phyloP scores from a whole-genome alignment of 2,113 vertebrate genomes.

The Psephotus haematonotus region DNA sequence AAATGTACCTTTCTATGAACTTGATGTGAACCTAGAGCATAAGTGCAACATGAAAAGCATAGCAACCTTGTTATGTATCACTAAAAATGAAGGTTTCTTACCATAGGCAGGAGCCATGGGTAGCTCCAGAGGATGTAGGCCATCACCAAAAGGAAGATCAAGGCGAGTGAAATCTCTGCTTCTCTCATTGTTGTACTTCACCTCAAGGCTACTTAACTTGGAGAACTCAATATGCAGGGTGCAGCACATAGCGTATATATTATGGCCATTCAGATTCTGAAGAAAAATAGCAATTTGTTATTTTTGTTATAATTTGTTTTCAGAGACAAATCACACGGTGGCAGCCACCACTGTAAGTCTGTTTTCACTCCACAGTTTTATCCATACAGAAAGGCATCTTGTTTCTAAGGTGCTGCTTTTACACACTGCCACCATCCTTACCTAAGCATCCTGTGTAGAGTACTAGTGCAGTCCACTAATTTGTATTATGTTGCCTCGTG shows the following conservation, averaged over 20 bases:
- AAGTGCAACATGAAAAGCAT: neutral
- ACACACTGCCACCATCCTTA: neutral
- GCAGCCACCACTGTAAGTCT: neutral
- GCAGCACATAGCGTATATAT: slow-evolving; percentile 82
- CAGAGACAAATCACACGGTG: neutral
- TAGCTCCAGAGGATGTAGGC: slow-evolving; percentile 68
- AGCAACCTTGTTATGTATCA: neutral
- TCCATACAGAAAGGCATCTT: neutral
- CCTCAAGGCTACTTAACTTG: slow-evolving; percentile 80
- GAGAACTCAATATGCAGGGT: slow-evolving; percentile 85
- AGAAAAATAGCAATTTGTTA: neutral
- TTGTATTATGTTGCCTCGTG: neutral
- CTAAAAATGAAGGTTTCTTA: slow-evolving; percentile 54
- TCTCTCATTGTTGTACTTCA: slow-evolving; percentile 89
- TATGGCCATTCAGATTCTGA: slow-evolving; percentile 83
- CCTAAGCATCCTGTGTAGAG: neutral
- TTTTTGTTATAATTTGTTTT: neutral
- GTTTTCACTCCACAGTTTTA: neutral
- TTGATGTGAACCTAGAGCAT: neutral
- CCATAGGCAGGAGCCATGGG: slow-evolving; percentile 73
- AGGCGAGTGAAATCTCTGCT: slow-evolving; percentile 87
- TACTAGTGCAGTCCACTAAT: neutral
- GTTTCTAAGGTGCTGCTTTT: neutral
- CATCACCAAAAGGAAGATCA: slow-evolving; percentile 81
- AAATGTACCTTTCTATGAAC: neutral